Base-by-base conservation (phyloP, 2,113 vertebrate species). In the Megalops atlanticus region DNA sequence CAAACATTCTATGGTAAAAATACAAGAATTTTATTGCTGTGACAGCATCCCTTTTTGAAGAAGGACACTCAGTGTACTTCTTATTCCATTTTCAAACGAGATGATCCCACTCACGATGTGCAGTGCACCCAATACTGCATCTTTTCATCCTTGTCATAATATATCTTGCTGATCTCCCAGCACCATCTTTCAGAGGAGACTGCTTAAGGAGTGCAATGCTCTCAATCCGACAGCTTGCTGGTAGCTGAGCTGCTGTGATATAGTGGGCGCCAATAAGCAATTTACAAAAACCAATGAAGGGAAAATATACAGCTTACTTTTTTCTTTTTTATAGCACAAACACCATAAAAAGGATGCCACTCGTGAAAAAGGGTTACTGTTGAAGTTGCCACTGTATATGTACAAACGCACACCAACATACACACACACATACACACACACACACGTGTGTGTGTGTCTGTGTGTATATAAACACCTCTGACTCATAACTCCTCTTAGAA, bases 401-500 rank as follows among this genome's bases (percentile, higher is more conserved):
- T 14, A 41, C 4, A 43, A n/a, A 31, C 21, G 4, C 4, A 7
- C 7, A 14, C 43, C 43, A 45, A 45, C n/a, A n/a, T n/a, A n/a
- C n/a, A 58, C 31, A 10, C 12, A 52, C 45, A 21, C 45, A 52
- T 49, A 33, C 12, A 49, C 39, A 49, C n/a, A 49, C 41, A 35
- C 27, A 76, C 3, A 41, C n/a, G n/a, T n/a, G n/a, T n/a, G n/a
- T n/a, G n/a, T n/a, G n/a, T n/a, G n/a, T n/a, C n/a, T n/a, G n/a
- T n/a, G n/a, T n/a, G n/a, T n/a, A n/a, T n/a, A n/a, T n/a, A 54
- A 36, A 38, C 72, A 74, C 21, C 38, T 74, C 72, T 80, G 79
- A 80, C 43, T 80, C 79, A 74, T 58, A 74, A 64, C 41, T 80
- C 71, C 47, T 80, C 43, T 27, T 31, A 36, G 78, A 72, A 80